Conservation (phyloP, 2,113 vertebrate species). For the Corythornis vintsioides region DNA sequence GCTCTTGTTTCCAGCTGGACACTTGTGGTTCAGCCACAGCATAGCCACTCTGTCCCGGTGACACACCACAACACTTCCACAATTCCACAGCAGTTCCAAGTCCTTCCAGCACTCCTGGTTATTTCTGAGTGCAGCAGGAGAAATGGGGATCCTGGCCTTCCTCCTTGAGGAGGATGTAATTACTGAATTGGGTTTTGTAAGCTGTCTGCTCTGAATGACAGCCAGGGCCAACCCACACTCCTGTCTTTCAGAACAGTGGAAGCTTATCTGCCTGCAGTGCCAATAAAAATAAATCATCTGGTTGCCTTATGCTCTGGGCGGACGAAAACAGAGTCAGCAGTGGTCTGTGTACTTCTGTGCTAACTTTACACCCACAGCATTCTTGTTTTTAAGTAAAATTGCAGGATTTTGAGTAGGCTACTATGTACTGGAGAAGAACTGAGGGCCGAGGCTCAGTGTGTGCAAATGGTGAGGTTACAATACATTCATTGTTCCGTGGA, state of each 20-base stretch:
- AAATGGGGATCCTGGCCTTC: not conserved
- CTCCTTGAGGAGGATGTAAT: not conserved
- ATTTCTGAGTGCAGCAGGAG: not conserved
- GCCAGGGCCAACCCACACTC: not conserved
- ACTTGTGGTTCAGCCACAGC: not conserved
- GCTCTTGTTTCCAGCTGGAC: not conserved
- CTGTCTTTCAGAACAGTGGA: not conserved
- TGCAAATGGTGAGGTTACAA: slow-evolving; percentile 12
- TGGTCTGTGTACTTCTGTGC: slow-evolving; percentile 7
- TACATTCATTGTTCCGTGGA: slow-evolving; percentile 36
- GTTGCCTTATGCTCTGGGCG: slow-evolving; percentile 21
- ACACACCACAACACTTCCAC: not conserved
- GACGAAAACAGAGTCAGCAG: slow-evolving; percentile 45
- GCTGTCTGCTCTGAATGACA: slow-evolving; percentile 10
- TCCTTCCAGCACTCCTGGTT: not conserved
- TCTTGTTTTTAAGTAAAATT: not conserved
- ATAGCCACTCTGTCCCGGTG: accelerated
- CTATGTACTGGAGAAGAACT: not conserved
- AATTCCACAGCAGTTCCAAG: not conserved
- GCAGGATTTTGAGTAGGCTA: slow-evolving; percentile 11
- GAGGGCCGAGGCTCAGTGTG: not conserved
- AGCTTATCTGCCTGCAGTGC: slow-evolving; percentile 26
- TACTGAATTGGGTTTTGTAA: not conserved
- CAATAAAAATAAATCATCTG: slow-evolving; percentile 65
- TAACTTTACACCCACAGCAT: slow-evolving; percentile 29